These are phyloP conservation scores for Parapristionchus giblindavisi DNA, from an alignment of 2,888 invertebrate genomes.

Conservation along the genomic window DNA sequence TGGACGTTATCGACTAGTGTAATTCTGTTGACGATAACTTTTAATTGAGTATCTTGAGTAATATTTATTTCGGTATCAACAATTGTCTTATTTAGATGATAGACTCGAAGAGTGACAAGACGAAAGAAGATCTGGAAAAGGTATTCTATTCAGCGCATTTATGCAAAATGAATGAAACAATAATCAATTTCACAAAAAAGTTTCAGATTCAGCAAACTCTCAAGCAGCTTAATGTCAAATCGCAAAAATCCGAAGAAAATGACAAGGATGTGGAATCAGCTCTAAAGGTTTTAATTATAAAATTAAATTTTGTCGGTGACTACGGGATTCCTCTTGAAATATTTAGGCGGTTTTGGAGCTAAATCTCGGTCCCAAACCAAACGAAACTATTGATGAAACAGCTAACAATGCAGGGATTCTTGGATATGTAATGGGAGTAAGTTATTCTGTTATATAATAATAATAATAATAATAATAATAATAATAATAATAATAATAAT, in stretches of 20 bases:
- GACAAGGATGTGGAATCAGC: not conserved
- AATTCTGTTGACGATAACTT: too few species aligned
- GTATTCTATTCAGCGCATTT: not conserved
- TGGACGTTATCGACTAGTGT: too few species aligned
- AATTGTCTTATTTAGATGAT: too few species aligned
- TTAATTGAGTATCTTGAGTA: too few species aligned
- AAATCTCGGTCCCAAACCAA: slow-evolving; percentile 15
- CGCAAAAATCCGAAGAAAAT: slow-evolving; percentile 14
- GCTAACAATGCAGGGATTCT: slow-evolving; percentile 12
- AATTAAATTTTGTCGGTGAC: not conserved
- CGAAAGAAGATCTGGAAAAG: slow-evolving; percentile 18
- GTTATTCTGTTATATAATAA: not conserved
- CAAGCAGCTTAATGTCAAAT: not conserved
- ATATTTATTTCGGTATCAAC: too few species aligned
- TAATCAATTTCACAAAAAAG: not conserved
- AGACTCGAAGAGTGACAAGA: slow-evolving; percentile 14
- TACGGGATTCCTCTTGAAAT: not conserved
- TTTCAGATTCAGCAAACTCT: slow-evolving; percentile 5
- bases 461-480: not conserved
- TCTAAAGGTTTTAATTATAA: not conserved
- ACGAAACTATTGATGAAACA: slow-evolving; percentile 17
- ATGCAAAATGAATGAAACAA: not conserved
- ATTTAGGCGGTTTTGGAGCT: slow-evolving; percentile 18
- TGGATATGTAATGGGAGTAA: slow-evolving; percentile 28
- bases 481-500: not conserved